phyloP scores from a whole-genome alignment of 2,888 invertebrate species.

The Selenia dentaria region DNA sequence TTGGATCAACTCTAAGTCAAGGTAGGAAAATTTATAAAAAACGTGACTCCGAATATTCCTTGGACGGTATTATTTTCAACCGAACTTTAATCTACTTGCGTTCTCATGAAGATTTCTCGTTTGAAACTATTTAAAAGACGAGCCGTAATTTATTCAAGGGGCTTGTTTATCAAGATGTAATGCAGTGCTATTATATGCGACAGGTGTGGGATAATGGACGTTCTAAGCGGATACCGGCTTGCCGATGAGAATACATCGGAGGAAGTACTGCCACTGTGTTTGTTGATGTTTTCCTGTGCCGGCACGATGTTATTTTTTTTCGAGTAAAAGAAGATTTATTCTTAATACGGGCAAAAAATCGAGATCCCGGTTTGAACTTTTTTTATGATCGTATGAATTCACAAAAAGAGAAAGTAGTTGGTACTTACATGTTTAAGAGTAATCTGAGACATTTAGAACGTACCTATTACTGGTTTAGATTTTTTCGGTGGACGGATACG shows the following conservation, averaged over 20 bases:
- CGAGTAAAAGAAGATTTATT: conserved; percentile 40
- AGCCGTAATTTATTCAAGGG: conserved; percentile 18
- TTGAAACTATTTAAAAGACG: conserved; percentile 2
- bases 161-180: conserved; percentile 31
- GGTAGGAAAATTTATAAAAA: conserved; percentile 25
- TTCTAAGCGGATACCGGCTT: conserved; percentile 41
- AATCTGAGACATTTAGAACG: too few relatives aligned
- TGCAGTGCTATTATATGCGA: conserved; percentile 25
- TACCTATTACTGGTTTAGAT: too few relatives aligned
- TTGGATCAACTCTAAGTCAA: conserved; percentile 25
- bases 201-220: conserved; percentile 35
- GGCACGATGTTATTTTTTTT: conserved; percentile 28
- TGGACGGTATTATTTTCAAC: conserved; percentile 6
- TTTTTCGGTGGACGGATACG: too few relatives aligned
- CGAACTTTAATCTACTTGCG: conserved; percentile 15
- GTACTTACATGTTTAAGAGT: too few relatives aligned
- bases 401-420: too few relatives aligned
- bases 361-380: conserved; percentile 28
- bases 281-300: conserved; percentile 56
- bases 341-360: conserved; percentile 26
- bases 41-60: conserved; percentile 17
- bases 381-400: too few relatives aligned
- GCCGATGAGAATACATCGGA: conserved; percentile 38
- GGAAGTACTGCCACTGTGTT: conserved; percentile 47
- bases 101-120: conserved; percentile 17